phyloP scores from a whole-genome alignment of 2,888 invertebrate species.

The Rhingia campestris region DNA sequence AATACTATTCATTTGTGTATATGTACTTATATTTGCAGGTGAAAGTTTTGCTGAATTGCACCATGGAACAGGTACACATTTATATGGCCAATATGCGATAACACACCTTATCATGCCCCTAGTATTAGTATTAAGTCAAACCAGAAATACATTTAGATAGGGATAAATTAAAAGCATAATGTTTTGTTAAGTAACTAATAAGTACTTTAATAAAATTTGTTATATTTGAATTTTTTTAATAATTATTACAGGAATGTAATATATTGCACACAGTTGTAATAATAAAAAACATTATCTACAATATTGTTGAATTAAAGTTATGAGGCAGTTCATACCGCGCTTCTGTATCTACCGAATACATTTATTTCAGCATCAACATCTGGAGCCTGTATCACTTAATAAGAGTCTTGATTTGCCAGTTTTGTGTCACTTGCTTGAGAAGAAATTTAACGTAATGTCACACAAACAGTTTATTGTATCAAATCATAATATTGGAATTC shows the following conservation, averaged over 20 bases:
- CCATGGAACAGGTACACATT: slow-evolving; percentile 80
- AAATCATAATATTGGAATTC: too few relatives aligned
- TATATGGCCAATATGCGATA: slow-evolving; percentile 74
- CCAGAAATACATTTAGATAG: slow-evolving; percentile 78
- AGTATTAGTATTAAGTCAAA: slow-evolving; percentile 72
- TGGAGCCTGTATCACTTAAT: too few relatives aligned
- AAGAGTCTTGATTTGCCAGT: too few relatives aligned
- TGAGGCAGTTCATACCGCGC: neutral
- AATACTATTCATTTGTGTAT: too few relatives aligned
- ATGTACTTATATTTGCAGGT: slow-evolving; percentile 81
- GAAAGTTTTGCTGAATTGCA: slow-evolving; percentile 86
- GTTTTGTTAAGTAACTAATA: slow-evolving; percentile 68
- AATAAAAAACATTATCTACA: slow-evolving; percentile 7
- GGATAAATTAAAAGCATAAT: slow-evolving; percentile 54
- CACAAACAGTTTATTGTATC: too few relatives aligned
- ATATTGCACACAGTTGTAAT: slow-evolving; percentile 64
- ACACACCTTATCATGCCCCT: slow-evolving; percentile 77
- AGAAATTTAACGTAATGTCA: too few relatives aligned
- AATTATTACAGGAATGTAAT: slow-evolving; percentile 76
- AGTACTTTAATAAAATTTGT: slow-evolving; percentile 70
- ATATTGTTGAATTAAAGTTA: neutral
- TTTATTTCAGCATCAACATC: too few relatives aligned
- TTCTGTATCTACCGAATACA: too few relatives aligned
- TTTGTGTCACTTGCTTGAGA: too few relatives aligned
- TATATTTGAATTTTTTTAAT: slow-evolving; percentile 49